A percentile compares a stretch with the other conserved stretches of the same genome.
Evolutionary conservation across 2,888 invertebrate genomes (phyloP).

Genomic region (Allophyes oxyacanthae): DNA sequence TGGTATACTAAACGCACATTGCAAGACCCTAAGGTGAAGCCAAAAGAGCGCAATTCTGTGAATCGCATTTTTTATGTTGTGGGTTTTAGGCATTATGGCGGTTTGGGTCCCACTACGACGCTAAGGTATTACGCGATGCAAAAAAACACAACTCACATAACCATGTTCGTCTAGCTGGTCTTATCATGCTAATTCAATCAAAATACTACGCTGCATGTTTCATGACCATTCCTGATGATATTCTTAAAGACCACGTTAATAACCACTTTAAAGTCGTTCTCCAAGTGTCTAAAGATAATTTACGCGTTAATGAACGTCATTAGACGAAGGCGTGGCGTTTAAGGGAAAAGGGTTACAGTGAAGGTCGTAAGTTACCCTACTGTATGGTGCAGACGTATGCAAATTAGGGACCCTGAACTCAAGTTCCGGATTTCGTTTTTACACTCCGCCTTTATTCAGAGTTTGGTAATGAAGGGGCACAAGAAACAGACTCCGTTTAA

Average conservation of each 20-base stretch:
- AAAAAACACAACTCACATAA: too few relatives aligned
- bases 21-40: too few relatives aligned
- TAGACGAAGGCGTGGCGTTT: slow-evolving; percentile 35
- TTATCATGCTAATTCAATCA: too few relatives aligned
- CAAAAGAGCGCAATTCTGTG: too few relatives aligned
- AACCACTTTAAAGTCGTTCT: slow-evolving; percentile 50
- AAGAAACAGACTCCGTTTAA: not conserved
- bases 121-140: too few relatives aligned
- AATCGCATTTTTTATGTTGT: too few relatives aligned
- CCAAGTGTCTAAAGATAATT: slow-evolving; percentile 33
- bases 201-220: too few relatives aligned
- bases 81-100: too few relatives aligned
- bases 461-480: not conserved
- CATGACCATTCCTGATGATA: not conserved
- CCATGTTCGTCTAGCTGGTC: too few relatives aligned
- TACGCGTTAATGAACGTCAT: slow-evolving; percentile 33
- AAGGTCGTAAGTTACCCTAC: slow-evolving; percentile 32
- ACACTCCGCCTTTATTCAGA: slow-evolving; percentile 5
- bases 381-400: slow-evolving; percentile 43
- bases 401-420: slow-evolving; percentile 38
- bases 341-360: slow-evolving; percentile 20
- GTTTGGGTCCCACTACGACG: too few relatives aligned
- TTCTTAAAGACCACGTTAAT: slow-evolving; percentile 37
- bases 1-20: too few relatives aligned
- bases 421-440: slow-evolving; percentile 35